Evolutionary conservation across 2,888 invertebrate genomes (phyloP), one percentile per base, ranked within the genome.

Genomic region (Gortyna flavago): DNA sequence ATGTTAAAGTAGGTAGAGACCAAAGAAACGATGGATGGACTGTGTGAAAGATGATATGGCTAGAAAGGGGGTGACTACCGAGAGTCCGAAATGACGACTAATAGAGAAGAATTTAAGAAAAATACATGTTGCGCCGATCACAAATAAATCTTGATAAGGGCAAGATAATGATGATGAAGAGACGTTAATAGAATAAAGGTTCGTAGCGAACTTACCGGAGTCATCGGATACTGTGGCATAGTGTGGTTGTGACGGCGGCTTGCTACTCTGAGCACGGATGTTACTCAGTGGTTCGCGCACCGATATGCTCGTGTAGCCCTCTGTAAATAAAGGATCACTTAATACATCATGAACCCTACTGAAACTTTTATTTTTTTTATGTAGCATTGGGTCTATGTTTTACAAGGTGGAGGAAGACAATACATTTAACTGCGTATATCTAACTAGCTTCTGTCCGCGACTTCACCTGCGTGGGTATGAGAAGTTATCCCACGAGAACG

Each of bases 201-300:
- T 35, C 5, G 25, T 77, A 21, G 2, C 21, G 0, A 67, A 86
- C 88, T 91, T 93, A 98, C 98, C 98, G 64, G 99, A 99, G 95
- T 99, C 99, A 93, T 99, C 99, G 0, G 99, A 99, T 0, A 99
- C 98, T 1, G 98, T 98, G n/a, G 99, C 98, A 92, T 99, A 99
- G 94, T 98, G 98, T 88, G 97, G 92, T 79, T 95, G 95, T 54
- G 96, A 93, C 0, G 91, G 90, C 4, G 89, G 90, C 80, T 97
- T 97, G n/a, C 76, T 89, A 70, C 97, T 98, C 86, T 98, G 97
- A 7, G 98, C 98, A 18, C 97, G 93, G 71, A 97, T 97, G 87
- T 96, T 96, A 88, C 96, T 97, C 81, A 99, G 95, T 1, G 99
- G 99, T 93, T 99, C 99, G 32, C 99, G 97, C 2, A 99, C 99